phyloP scores from a whole-genome alignment of 2,888 invertebrate species.

The Dryocosmus kuriphilus region DNA sequence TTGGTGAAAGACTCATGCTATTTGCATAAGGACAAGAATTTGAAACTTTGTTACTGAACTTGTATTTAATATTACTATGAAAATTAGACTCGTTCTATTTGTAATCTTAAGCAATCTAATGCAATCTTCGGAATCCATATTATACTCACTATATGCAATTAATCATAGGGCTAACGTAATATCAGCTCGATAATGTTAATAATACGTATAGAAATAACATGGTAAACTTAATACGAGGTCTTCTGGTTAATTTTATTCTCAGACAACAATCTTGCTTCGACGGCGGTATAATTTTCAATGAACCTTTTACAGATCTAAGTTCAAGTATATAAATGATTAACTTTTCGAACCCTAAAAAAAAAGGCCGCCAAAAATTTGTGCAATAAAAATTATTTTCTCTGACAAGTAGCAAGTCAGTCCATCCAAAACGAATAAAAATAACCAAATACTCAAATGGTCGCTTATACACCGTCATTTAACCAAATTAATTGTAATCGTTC shows the following conservation, averaged over 20 bases:
- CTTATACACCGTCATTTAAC: conserved; percentile 11
- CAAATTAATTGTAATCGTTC: conserved; percentile 25
- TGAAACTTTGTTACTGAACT: too few relatives aligned
- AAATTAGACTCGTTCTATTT: not conserved
- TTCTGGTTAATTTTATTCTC: not conserved
- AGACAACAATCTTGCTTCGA: conserved; percentile 7
- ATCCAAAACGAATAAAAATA: not conserved
- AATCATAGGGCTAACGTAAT: conserved; percentile 21
- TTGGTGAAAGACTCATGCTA: not conserved
- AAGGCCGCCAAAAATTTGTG: not conserved
- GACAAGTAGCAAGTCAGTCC: not conserved
- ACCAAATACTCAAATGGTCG: not conserved
- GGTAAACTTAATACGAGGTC: conserved; percentile 17
- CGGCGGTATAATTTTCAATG: conserved; percentile 1
- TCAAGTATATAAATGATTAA: not conserved
- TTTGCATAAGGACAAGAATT: not conserved
- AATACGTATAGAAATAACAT: conserved; percentile 21
- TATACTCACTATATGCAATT: not conserved
- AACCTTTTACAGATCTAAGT: conserved; percentile 6
- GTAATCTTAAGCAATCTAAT: not conserved
- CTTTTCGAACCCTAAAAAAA: not conserved
- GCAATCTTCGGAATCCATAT: not conserved
- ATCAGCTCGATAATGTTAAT: conserved; percentile 23
- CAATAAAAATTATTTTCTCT: not conserved
- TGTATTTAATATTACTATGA: too few relatives aligned